Conservation (phyloP, 2,113 vertebrate species). For the Gnathonemus echidnorhynchus region DNA sequence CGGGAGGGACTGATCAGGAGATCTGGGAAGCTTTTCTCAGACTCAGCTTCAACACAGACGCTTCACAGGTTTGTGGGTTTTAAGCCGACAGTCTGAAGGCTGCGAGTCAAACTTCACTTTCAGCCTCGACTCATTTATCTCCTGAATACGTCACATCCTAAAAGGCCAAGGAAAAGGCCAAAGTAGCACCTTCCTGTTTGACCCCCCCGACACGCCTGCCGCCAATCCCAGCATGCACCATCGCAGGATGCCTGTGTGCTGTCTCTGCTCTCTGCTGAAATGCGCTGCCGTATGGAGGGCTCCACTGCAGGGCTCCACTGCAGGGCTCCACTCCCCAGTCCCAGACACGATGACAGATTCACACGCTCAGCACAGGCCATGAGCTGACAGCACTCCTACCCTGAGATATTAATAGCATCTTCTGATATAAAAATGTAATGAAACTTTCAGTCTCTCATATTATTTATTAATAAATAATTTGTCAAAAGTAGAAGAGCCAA, state of each 20-base stretch:
- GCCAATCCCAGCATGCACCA: background rate
- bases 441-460: background rate
- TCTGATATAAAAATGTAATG: background rate
- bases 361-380: background rate
- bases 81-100: background rate
- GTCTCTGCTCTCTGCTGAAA: background rate
- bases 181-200: background rate
- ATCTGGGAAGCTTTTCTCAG: conserved; percentile 70
- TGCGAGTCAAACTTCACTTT: background rate
- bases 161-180: background rate
- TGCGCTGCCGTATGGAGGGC: background rate
- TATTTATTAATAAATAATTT: background rate
- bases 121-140: background rate
- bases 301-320: background rate
- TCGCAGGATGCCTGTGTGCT: background rate
- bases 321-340: background rate
- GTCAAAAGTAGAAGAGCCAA: background rate
- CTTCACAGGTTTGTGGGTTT: background rate
- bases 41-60: conserved; percentile 70
- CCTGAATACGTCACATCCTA: background rate
- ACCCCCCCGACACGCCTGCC: background rate
- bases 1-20: conserved; percentile 44
- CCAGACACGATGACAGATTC: background rate
- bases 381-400: background rate
- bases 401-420: background rate